Conservation (phyloP, 2,113 vertebrate genomes). For the Scomber scombrus region DNA sequence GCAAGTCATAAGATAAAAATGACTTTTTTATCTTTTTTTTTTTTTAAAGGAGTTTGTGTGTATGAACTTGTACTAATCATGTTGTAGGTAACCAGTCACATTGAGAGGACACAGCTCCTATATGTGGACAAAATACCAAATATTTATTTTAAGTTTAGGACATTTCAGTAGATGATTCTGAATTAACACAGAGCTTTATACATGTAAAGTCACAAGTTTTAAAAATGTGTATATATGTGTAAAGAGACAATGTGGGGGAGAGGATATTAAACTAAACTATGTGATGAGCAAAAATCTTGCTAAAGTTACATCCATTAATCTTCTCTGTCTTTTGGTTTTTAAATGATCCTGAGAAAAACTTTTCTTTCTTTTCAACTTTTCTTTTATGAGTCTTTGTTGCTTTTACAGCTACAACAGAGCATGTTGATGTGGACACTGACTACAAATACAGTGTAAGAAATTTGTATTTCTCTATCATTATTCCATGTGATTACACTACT, state of each 20-base stretch:
- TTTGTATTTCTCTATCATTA: not conserved
- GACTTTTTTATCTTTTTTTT: not conserved
- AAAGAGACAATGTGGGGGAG: not conserved
- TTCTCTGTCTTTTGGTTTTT: no score
- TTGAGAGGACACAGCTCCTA: no score
- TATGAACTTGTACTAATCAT: no score
- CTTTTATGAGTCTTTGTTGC: not conserved
- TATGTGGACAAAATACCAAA: not conserved
- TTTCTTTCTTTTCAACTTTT: not conserved
- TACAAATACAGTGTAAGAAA: conserved; percentile 21
- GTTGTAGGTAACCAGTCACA: not conserved
- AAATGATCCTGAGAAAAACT: no score
- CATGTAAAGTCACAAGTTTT: not conserved
- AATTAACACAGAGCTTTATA: not conserved
- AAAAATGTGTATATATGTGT: not conserved
- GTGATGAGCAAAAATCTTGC: not conserved
- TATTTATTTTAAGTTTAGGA: not conserved
- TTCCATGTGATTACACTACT: no score
- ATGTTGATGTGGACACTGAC: not conserved
- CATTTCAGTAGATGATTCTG: not conserved
- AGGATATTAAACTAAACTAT: not conserved
- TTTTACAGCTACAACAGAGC: not conserved
- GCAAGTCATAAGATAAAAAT: conserved; percentile 25
- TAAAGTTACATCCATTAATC: no score
- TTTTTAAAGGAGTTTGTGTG: not conserved